Evolutionary conservation across 2,797 vertebrate genomes (phyloP), one percentile per base, ranked within the genome.

Genomic region (Sebastes cheni): DNA sequence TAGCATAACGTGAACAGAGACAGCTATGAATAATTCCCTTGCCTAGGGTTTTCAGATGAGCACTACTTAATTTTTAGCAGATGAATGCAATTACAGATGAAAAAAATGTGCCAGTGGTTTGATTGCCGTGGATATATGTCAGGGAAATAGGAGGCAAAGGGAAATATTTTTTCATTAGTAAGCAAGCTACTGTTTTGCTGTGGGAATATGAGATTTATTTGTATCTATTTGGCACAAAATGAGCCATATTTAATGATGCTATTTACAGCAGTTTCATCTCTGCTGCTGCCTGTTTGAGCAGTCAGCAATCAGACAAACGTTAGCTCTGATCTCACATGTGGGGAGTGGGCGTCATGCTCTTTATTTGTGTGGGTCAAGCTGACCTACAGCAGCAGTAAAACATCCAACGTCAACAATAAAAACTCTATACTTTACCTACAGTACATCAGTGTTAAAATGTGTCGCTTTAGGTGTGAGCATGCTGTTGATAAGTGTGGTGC

Each of bases 61-160:
- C 65, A 27, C 12, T 25, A 77, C n/a, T 78, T 79, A 16, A 55
- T 64, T 84, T 67, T 83, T 55, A 56, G 69, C 36, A 82, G 73
- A 86, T 3, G 70, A 84, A 88, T 66, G 67, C 50, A 80, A 84
- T 86, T 84, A 75, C 18, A 46, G 64, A 80, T 54, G 72, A 54
- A 5, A 10, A 54, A 22, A 88, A 79, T 59, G 56, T 79, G 56
- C 72, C 46, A 13, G 70, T 50, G 58, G 59, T 77, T 86, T 73
- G 69, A 88, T 73, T 72, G 32, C 25, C 14, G n/a, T 68, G 67
- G 61, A 77, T 77, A 20, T 60, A 42, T 82, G 66, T 78, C 70
- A 69, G 11, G 0, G 32, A 71, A 71, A 76, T 8, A 25, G 29
- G 29, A 64, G 6, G 14, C 14, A 27, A 69, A 50, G 29, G 50